Conservation (phyloP, 2,888 invertebrate species). For the Agriopis leucophaearia region DNA sequence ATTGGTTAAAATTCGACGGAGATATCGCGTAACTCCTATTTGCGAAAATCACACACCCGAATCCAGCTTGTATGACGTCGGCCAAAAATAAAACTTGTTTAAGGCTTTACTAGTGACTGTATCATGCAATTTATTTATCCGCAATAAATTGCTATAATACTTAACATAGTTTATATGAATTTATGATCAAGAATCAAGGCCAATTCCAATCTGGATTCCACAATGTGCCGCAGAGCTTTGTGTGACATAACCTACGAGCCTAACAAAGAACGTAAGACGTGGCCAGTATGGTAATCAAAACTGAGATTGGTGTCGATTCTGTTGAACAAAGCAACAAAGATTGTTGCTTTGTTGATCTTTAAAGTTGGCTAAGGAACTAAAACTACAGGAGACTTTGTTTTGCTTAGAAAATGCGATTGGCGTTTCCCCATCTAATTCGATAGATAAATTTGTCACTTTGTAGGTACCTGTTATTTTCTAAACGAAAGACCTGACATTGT, state of each 20-base stretch:
- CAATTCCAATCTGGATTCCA: constrained; percentile 38
- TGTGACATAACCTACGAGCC: constrained; percentile 54
- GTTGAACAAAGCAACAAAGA: neutral
- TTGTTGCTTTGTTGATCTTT: no score
- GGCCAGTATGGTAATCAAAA: constrained; percentile 62
- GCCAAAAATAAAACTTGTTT: neutral
- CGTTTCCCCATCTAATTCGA: no score
- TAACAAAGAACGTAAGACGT: constrained; percentile 51
- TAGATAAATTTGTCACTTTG: no score
- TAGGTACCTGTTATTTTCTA: no score
- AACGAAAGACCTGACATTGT: no score
- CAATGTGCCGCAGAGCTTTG: constrained; percentile 46
- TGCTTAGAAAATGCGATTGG: no score
- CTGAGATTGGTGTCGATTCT: constrained; percentile 48
- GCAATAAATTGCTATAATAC: neutral
- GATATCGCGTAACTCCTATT: neutral
- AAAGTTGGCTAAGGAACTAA: neutral
- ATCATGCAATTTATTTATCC: neutral
- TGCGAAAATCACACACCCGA: neutral
- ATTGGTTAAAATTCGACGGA: neutral
- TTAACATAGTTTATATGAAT: constrained; percentile 13
- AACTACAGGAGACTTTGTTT: neutral
- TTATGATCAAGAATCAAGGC: constrained; percentile 30
- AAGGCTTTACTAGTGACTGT: neutral
- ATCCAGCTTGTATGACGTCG: neutral